These are phyloP conservation scores for Epicampocera succincta DNA, from an alignment of 2,888 invertebrate species.

Conservation along the genomic window DNA sequence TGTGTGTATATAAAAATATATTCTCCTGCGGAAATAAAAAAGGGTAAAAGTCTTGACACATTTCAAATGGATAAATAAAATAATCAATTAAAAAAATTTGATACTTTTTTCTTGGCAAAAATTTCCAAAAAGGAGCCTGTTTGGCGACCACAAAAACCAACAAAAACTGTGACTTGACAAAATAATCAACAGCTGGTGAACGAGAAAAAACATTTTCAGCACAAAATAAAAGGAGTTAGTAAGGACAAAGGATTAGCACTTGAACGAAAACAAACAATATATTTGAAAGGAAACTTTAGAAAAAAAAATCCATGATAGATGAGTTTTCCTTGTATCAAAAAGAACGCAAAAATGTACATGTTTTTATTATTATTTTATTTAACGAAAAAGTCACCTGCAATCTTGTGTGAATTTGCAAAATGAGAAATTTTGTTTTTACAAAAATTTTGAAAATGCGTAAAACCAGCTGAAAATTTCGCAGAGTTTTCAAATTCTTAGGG, in stretches of 20 bases:
- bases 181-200: conserved; percentile 53
- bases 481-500: not conserved
- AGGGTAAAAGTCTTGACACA: conserved; percentile 30
- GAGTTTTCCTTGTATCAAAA: conserved; percentile 34
- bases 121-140: conserved; percentile 5
- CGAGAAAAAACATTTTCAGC: not conserved
- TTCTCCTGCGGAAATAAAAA: conserved; percentile 30
- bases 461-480: conserved; percentile 57
- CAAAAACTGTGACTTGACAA: conserved; percentile 52
- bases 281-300: conserved; percentile 25
- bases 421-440: conserved; percentile 21
- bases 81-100: conserved; percentile 26
- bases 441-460: conserved; percentile 37
- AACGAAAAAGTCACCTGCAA: conserved; percentile 55
- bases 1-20: conserved; percentile 8
- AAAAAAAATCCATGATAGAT: conserved; percentile 53
- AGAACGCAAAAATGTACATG: not conserved
- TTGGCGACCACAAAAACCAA: conserved; percentile 35
- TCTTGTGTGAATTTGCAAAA: conserved; percentile 54
- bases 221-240: conserved; percentile 52
- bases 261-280: conserved; percentile 60
- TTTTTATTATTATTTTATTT: not conserved
- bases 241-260: conserved; percentile 57
- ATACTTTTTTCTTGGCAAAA: conserved; percentile 53
- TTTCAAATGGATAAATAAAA: conserved; percentile 20